phyloP scores from a whole-genome alignment of 2,888 invertebrate genomes.

The Drosophila helvetica region DNA sequence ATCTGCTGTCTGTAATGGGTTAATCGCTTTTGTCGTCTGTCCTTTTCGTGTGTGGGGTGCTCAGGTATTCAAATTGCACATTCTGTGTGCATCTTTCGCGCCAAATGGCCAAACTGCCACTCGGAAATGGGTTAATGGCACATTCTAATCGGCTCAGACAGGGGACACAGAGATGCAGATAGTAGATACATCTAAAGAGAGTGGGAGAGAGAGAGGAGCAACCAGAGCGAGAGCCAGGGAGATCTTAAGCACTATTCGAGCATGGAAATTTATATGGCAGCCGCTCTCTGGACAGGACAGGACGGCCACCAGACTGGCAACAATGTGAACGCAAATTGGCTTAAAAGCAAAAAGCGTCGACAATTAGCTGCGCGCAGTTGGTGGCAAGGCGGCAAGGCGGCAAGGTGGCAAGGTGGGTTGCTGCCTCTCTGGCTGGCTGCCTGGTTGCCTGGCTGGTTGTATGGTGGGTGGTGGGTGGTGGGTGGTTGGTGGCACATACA shows the following conservation, averaged over 20 bases:
- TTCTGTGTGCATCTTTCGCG: conserved; percentile 53
- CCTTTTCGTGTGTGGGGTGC: conserved; percentile 43
- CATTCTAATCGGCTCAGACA: conserved; percentile 66
- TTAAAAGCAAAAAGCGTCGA: conserved; percentile 70
- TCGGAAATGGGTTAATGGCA: conserved; percentile 75
- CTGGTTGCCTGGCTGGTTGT: neutral
- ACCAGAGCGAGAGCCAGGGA: conserved; percentile 6
- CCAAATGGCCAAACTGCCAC: conserved; percentile 22
- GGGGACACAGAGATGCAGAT: conserved; percentile 40
- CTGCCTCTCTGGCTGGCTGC: conserved; percentile 39
- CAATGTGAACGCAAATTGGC: conserved; percentile 66
- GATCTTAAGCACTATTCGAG: conserved; percentile 64
- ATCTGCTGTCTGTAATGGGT: conserved; percentile 34
- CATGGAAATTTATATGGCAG: conserved; percentile 73
- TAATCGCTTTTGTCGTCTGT: conserved; percentile 43
- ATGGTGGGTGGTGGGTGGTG: conserved; percentile 47
- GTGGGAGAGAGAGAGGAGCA: neutral
- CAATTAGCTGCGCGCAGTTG: conserved; percentile 71
- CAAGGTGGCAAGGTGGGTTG: conserved; percentile 56
- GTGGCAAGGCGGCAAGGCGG: conserved; percentile 49
- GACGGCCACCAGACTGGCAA: conserved; percentile 35
- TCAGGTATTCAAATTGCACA: conserved; percentile 37
- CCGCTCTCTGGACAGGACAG: conserved; percentile 27
- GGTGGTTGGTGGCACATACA: conserved; percentile 42
- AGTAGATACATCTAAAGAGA: neutral